These are phyloP conservation scores for Volucella inflata DNA, from an alignment of 2,888 invertebrate species.

Conservation along the genomic window DNA sequence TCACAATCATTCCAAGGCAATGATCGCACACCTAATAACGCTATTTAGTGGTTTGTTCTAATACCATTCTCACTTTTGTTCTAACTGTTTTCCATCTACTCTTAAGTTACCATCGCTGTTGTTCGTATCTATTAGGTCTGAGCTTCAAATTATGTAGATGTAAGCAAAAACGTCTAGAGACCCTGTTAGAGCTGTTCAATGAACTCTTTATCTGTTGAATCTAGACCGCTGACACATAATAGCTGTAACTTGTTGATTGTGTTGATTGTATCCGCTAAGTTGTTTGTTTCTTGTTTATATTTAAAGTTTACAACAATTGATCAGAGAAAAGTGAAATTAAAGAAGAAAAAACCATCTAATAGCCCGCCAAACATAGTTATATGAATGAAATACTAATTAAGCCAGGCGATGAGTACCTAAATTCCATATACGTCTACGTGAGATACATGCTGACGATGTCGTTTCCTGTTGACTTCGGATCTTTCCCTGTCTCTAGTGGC, in stretches of 20 bases:
- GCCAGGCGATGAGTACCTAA: constrained; percentile 5
- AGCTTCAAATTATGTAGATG: constrained; percentile 22
- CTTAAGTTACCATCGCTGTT: not conserved
- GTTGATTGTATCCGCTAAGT: no score
- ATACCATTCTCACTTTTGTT: constrained; percentile 30
- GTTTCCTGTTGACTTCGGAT: constrained; percentile 18
- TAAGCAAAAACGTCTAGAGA: constrained; percentile 2
- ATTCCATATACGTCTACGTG: constrained; percentile 9
- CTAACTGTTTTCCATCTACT: constrained; percentile 15
- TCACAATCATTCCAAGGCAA: no score
- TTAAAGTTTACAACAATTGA: not conserved
- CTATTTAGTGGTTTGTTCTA: not conserved
- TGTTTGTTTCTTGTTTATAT: not conserved
- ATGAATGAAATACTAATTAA: constrained; percentile 26
- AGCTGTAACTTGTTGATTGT: not conserved
- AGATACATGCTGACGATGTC: not conserved
- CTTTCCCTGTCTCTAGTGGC: not conserved
- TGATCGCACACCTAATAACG: not conserved
- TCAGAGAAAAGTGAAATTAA: constrained; percentile 42
- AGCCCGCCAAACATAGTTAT: constrained; percentile 26
- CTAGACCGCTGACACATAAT: not conserved
- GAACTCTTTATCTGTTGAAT: constrained; percentile 44
- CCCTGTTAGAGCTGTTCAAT: constrained; percentile 20
- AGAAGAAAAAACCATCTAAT: not conserved
- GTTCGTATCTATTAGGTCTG: constrained; percentile 1